Conservation (phyloP, 2,888 invertebrate species). For the Tiphia femorata region DNA sequence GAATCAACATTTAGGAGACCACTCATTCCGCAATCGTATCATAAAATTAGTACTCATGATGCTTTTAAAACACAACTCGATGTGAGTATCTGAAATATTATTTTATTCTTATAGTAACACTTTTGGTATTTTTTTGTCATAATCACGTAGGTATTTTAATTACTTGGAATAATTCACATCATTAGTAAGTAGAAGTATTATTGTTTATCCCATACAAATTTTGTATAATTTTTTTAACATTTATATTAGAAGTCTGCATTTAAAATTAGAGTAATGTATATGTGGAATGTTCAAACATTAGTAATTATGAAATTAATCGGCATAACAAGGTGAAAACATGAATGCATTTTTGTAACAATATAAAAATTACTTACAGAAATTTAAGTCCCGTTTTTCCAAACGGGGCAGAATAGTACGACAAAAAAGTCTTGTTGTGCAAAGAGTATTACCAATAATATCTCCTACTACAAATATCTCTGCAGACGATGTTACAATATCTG, state of each 20-base stretch:
- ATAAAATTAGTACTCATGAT: conserved; percentile 62
- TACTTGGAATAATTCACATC: too few species aligned
- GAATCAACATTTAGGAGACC: conserved; percentile 65
- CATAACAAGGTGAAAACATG: too few species aligned
- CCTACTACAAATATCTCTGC: conserved; percentile 49
- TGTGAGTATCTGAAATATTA: conserved; percentile 55
- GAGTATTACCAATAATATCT: conserved; percentile 79
- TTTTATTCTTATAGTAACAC: neutral
- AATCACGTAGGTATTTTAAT: too few species aligned
- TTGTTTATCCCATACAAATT: too few species aligned
- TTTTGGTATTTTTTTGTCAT: too few species aligned
- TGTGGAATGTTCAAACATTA: too few species aligned
- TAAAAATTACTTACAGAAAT: conserved; percentile 61
- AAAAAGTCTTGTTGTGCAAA: conserved; percentile 81
- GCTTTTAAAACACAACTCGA: conserved; percentile 70
- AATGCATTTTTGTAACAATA: neutral
- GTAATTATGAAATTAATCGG: too few species aligned
- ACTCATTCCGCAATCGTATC: conserved; percentile 63
- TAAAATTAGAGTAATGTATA: too few species aligned
- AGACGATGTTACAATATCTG: conserved; percentile 14
- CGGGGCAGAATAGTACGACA: conserved; percentile 66
- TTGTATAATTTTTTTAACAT: too few species aligned
- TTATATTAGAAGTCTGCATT: too few species aligned
- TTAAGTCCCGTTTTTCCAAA: conserved; percentile 68
- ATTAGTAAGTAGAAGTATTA: too few species aligned